Conservation (phyloP, 2,888 invertebrate genomes). For the Clitarchus hookeri region DNA sequence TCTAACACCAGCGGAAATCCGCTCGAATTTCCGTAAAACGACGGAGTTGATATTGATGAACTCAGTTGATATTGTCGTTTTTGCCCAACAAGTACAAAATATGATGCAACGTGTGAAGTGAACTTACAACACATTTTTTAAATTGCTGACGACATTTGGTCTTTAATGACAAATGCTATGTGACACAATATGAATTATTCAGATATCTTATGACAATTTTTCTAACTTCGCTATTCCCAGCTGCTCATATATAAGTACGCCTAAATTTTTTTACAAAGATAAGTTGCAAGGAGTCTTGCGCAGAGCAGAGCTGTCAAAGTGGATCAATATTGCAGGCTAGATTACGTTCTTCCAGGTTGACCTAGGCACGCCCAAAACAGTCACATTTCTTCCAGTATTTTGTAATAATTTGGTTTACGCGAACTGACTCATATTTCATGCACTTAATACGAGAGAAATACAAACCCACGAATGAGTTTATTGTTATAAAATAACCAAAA, state of each 20-base stretch:
- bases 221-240: too few species aligned
- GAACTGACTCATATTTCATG: too few species aligned
- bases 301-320: background rate
- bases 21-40: too few species aligned
- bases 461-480: too few species aligned
- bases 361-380: background rate
- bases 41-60: too few species aligned
- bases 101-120: background rate
- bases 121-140: background rate
- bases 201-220: too few species aligned
- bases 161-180: background rate
- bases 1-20: too few species aligned
- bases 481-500: too few species aligned
- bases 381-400: background rate
- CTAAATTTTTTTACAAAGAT: background rate
- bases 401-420: background rate
- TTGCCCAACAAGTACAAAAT: background rate
- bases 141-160: background rate
- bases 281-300: background rate
- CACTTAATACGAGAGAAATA: too few species aligned
- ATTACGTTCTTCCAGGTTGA: background rate
- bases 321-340: slow-evolving; percentile 17
- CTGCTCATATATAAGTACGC: background rate
- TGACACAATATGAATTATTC: background rate
- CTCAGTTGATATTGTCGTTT: background rate